A percentile compares a stretch with the other conserved stretches of the same genome.
Conservation (phyloP, 1,140 invertebrate species). For the Kradibia gibbosae region DNA sequence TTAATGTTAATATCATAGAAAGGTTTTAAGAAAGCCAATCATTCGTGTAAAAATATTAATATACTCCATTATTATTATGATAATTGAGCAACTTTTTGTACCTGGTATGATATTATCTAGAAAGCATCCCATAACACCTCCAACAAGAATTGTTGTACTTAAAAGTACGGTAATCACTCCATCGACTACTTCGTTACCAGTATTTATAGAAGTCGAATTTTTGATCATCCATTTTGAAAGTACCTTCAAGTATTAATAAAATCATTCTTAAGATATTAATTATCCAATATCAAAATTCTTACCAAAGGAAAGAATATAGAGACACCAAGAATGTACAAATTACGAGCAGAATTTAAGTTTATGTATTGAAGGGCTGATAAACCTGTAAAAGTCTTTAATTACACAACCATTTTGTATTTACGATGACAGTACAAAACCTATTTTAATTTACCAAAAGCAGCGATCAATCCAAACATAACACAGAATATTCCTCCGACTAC, state of each 20-base stretch:
- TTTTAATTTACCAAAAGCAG: conserved; percentile 78
- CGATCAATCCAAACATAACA: conserved; percentile 90
- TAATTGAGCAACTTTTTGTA: conserved; percentile 62
- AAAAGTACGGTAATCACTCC: conserved; percentile 85
- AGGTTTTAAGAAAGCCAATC: too few relatives aligned
- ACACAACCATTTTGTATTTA: neutral
- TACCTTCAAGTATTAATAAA: conserved; percentile 64
- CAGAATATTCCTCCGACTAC: conserved; percentile 92
- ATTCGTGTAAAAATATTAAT: too few relatives aligned
- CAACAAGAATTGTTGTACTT: conserved; percentile 89
- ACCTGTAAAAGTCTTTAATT: conserved; percentile 68
- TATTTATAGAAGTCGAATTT: conserved; percentile 79
- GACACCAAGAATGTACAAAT: conserved; percentile 91
- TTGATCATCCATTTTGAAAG: conserved; percentile 84
- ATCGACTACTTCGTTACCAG: conserved; percentile 80
- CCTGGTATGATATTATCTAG: conserved; percentile 91
- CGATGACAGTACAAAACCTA: neutral
- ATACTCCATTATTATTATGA: neutral
- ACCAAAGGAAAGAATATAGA: conserved; percentile 88
- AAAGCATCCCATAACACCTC: conserved; percentile 84
- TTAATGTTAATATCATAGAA: too few relatives aligned
- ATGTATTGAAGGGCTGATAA: conserved; percentile 88
- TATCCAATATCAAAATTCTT: conserved; percentile 49
- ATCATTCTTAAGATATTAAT: conserved; percentile 14
- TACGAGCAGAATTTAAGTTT: conserved; percentile 85